Base-by-base conservation (phyloP, 2,888 invertebrate species). In the Drosophila greeni region DNA sequence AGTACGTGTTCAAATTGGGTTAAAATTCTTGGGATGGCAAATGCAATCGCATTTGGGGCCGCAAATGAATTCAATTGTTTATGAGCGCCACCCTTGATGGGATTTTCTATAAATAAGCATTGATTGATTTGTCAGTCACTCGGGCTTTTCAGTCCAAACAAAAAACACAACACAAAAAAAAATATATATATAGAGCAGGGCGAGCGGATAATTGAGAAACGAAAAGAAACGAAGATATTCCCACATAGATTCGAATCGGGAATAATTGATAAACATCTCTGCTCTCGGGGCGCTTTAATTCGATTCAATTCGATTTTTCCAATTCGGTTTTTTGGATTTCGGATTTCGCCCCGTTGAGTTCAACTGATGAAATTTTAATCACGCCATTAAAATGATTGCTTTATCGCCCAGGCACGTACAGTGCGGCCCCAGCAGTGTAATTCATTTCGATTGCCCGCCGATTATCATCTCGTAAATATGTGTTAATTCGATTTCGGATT, bases 61-160 rank as follows among this genome's bases (percentile, higher is more conserved):
- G 24, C 49, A 65, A 62, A 59, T 62, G 72, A 66, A 74, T 72
- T 69, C 73, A 73, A 74, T 76, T 74, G 59, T 59, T 62, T 66
- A 76, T 76, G 70, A 45, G 51, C 53, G 54, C 53, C 70, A 73
- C 66, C 64, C 62, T 40, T 64, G 62, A 49, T 60, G 62, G 56
- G 67, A 36, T 55, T 36, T 53, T 55, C 47, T 67, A 67, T 48
- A 67, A 65, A 67, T 66, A 66, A 31, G 7, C 54, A 60, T 51
- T 67, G 67, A 67, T 67, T 67, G 70, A 67, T 54, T 67, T 54
- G 49, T 70, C 67, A 67, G 59, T 52, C 39, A 14, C 37, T 20
- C 24, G 1, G 23, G 34, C 18, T 18, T 33, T 42, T 24, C 36
- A n/a, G 3, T 1, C 45, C 18, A 29, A 33, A n/a, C 23, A 49